Percentiles rank a stretch among this genome's conserved stretches.
phyloP scores from a whole-genome alignment of 2,797 vertebrate species.

The Gallinago solitaria region DNA sequence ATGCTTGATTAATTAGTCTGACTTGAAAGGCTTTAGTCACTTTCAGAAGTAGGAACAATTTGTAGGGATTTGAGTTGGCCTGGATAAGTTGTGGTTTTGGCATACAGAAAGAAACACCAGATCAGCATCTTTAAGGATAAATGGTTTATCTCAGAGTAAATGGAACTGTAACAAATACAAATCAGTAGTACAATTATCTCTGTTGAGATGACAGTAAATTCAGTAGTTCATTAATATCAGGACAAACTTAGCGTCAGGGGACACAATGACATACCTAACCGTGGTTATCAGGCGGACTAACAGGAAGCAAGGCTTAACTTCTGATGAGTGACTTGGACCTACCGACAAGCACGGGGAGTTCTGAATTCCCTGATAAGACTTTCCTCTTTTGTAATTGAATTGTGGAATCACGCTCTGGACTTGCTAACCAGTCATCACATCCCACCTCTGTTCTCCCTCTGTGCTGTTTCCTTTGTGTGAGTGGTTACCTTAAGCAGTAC shows the following conservation, averaged over 20 bases:
- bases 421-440: not conserved
- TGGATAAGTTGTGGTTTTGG: not conserved
- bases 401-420: not conserved
- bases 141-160: not conserved
- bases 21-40: not conserved
- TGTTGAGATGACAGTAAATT: not conserved
- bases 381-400: not conserved
- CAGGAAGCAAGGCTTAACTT: not conserved
- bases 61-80: not conserved
- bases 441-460: not conserved
- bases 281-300: not conserved
- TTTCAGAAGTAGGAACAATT: not conserved
- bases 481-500: not conserved
- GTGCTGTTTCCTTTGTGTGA: not conserved
- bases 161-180: not conserved
- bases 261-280: not conserved
- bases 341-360: not conserved
- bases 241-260: not conserved
- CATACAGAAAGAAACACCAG: not conserved
- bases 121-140: not conserved
- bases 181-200: not conserved
- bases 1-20: not conserved
- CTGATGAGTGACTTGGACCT: not conserved
- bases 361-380: not conserved
- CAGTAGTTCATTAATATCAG: not conserved